Conservation (phyloP, 2,113 vertebrate genomes). For the Cygnus atratus region DNA sequence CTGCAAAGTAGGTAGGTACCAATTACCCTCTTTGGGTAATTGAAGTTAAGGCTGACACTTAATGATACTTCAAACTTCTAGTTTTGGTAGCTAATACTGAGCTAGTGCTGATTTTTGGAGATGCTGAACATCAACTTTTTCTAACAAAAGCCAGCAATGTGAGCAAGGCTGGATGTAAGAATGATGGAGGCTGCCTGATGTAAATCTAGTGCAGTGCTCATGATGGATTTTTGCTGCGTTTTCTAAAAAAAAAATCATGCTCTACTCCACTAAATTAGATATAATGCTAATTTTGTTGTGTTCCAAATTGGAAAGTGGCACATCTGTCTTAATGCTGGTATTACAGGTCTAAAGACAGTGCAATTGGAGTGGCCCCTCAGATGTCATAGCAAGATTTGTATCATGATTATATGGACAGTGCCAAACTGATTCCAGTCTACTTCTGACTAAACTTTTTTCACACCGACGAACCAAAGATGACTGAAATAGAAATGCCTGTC, state of each 20-base stretch:
- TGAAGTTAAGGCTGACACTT: neutral
- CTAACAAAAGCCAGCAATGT: neutral
- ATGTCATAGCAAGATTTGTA: neutral
- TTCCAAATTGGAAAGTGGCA: neutral
- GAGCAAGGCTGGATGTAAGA: neutral
- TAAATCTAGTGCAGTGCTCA: neutral
- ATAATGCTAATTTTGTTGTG: neutral
- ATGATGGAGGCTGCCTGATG: neutral
- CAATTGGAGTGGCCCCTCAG: neutral
- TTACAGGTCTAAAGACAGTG: neutral
- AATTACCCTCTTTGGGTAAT: neutral
- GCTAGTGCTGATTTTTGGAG: neutral
- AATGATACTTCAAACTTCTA: neutral
- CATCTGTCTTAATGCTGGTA: neutral
- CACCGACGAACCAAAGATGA: neutral
- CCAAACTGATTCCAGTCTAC: neutral
- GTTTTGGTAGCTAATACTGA: neutral
- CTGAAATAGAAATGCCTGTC: neutral
- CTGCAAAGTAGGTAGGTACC: neutral
- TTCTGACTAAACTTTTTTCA: neutral
- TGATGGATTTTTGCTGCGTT: neutral
- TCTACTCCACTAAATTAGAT: neutral
- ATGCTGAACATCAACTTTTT: accelerated
- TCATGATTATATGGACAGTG: neutral
- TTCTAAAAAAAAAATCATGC: neutral